Evolutionary conservation across 2,888 invertebrate genomes (phyloP).

Genomic region (Tanypteryx hageni): DNA sequence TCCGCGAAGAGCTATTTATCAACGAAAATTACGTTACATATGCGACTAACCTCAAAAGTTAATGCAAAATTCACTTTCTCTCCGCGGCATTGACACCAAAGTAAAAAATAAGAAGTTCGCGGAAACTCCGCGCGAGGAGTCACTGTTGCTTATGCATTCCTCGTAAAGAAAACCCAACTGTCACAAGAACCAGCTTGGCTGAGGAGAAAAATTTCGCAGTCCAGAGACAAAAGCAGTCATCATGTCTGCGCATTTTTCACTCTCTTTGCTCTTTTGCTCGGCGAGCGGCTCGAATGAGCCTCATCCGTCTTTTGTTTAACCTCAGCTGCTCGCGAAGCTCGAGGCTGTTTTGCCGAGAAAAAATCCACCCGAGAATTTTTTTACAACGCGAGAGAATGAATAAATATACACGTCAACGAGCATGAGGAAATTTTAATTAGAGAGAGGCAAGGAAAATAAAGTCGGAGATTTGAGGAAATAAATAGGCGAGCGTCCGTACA

Average conservation of each 20-base stretch:
- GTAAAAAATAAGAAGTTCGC: background rate
- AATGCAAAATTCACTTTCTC: constrained; percentile 9
- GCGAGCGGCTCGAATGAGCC: background rate
- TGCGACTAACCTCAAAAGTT: background rate
- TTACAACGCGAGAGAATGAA: too few species aligned
- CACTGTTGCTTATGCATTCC: background rate
- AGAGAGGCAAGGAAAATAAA: too few species aligned
- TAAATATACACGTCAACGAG: too few species aligned
- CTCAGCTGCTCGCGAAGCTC: too few species aligned
- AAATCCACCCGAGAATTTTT: too few species aligned
- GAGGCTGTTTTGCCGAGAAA: too few species aligned
- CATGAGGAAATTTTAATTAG: too few species aligned
- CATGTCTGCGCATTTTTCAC: too few species aligned
- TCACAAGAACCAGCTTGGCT: background rate
- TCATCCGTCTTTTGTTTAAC: too few species aligned
- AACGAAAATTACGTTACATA: background rate
- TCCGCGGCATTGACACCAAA: constrained; percentile 27
- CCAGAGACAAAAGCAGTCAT: too few species aligned
- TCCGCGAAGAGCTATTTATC: background rate
- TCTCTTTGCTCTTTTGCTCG: background rate
- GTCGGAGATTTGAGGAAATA: too few species aligned
- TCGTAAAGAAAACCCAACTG: background rate
- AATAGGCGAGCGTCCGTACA: too few species aligned
- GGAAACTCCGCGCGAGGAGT: background rate
- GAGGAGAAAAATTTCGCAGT: background rate